Conservation (phyloP, 2,888 invertebrate genomes). For the Glomeris marginata region DNA sequence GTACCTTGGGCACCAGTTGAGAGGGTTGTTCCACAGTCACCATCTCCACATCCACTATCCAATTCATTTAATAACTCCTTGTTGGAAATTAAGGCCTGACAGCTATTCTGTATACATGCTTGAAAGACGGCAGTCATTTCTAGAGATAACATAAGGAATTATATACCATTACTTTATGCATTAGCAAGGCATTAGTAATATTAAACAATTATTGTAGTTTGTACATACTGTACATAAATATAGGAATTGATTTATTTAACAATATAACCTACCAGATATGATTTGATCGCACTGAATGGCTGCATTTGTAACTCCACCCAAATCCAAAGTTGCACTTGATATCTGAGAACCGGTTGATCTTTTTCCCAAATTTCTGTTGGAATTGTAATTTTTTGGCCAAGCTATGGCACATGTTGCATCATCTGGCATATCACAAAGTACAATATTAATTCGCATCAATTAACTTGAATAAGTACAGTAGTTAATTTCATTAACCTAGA, state of each 20-base stretch:
- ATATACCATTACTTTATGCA: too few species aligned
- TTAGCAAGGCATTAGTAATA: too few species aligned
- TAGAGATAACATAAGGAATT: too few species aligned
- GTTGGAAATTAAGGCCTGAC: constrained; percentile 40
- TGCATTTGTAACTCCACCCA: too few species aligned
- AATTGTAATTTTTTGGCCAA: constrained; percentile 33
- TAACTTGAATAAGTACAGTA: too few species aligned
- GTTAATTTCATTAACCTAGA: constrained; percentile 10
- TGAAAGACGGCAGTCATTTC: constrained; percentile 25
- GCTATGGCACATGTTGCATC: constrained; percentile 40
- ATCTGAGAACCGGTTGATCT: background rate
- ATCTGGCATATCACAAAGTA: constrained; percentile 29
- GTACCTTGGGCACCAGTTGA: constrained; percentile 39
- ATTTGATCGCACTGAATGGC: too few species aligned
- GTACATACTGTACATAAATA: too few species aligned
- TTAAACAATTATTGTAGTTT: too few species aligned
- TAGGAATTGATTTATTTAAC: too few species aligned
- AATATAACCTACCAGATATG: too few species aligned
- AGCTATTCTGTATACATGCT: constrained; percentile 17
- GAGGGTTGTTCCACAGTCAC: constrained; percentile 56
- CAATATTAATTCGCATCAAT: background rate
- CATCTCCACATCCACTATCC: constrained; percentile 55
- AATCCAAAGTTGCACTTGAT: too few species aligned
- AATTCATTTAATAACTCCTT: constrained; percentile 43
- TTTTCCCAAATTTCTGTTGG: constrained; percentile 12